Base-by-base conservation (phyloP, 2,113 vertebrate genomes). In the Laticauda laticaudata region DNA sequence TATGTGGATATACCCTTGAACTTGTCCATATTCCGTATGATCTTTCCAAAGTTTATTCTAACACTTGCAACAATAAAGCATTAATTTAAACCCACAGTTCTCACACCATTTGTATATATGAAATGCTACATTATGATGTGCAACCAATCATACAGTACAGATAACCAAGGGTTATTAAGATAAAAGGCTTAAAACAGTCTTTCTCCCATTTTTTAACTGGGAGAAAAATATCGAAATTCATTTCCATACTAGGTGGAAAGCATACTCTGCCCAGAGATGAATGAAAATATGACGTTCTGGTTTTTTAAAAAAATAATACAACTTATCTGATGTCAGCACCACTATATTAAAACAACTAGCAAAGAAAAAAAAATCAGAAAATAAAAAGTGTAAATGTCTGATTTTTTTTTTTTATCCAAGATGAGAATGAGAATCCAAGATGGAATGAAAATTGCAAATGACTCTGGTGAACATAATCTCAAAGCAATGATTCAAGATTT, bases 31-130 rank as follows among this genome's bases (percentile, higher is more conserved):
- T 93, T 93, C 91, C 89, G 88, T 89, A 91, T 90, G 54, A 51
- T 9, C 87, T 20, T 69, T 10, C 0, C 20, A 6, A 94, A 94
- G 90, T 86, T 5, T 92, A 29, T 4, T 64, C 29, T 55, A 92
- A 45, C 9, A 48, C 85, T 93, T 92, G 4, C 54, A 91, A 94
- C 94, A 95, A 94, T 10, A 89, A 95, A 95, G 88, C n/a, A 92
- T 14, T 34, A 0, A 0, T 0, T 2, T 92, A 34, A 85, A 45
- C 89, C 20, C 8, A 92, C 7, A 39, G 29, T 93, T 0, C 29
- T 86, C 24, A 26, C 0, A 0, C 48, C 48, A 1, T 9, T 75
- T 7, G 53, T 87, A 6, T 0, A 1, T 10, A 59, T 21, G 89
- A 69, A 86, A 29, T 34, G 56, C 14, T 86, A 75, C 24, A 88